These are phyloP conservation scores for Pipra filicauda DNA, from an alignment of 2,113 vertebrate genomes.

Conservation along the genomic window DNA sequence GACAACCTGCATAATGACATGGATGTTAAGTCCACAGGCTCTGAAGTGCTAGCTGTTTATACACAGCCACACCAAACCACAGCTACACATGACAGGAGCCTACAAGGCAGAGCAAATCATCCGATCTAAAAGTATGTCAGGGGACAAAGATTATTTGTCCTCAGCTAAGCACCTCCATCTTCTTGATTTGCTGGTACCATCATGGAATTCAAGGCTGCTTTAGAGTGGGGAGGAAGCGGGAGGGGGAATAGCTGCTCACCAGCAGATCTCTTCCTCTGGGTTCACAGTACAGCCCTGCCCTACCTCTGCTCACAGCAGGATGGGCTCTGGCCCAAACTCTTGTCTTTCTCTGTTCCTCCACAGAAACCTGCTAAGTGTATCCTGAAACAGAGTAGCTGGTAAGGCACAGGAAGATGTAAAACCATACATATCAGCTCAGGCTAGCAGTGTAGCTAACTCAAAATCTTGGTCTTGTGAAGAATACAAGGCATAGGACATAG, in stretches of 20 bases:
- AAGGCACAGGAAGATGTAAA: background rate
- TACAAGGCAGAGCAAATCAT: background rate
- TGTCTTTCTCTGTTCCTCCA: background rate
- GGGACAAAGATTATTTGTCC: background rate
- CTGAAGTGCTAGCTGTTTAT: background rate
- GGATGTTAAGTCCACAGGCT: background rate
- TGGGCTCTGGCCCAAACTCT: rapidly evolving
- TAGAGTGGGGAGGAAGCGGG: background rate
- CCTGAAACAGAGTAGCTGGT: background rate
- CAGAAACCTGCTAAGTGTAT: background rate
- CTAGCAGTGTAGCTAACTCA: background rate
- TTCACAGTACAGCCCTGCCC: rapidly evolving
- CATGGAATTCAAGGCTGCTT: background rate
- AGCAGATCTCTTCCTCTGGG: background rate
- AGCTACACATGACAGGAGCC: background rate
- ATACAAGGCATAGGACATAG: background rate
- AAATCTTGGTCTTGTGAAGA: background rate
- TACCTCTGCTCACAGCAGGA: background rate
- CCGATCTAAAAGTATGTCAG: background rate
- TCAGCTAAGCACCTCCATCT: background rate
- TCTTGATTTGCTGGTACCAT: background rate
- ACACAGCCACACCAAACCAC: background rate
- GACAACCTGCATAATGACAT: background rate
- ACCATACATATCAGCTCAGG: background rate
- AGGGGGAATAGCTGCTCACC: rapidly evolving